Percentiles rank a stretch among this genome's conserved stretches.
These are phyloP conservation scores for Archips xylosteana DNA, from an alignment of 2,888 invertebrate genomes.

Conservation along the genomic window DNA sequence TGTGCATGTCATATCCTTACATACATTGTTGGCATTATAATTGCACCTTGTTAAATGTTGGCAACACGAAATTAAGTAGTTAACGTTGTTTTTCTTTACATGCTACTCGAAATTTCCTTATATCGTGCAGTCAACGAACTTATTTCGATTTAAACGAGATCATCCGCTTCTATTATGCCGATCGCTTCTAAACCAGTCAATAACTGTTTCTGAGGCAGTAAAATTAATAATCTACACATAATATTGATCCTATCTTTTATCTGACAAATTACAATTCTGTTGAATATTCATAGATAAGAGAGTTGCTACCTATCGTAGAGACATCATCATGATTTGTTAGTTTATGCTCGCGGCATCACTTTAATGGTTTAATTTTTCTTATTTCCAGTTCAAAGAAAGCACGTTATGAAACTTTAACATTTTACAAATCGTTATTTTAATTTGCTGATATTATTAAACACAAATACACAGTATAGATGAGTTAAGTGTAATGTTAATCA, in stretches of 20 bases:
- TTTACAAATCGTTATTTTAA: background rate
- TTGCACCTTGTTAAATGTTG: background rate
- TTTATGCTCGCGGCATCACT: constrained; percentile 7
- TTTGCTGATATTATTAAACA: background rate
- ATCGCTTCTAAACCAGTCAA: constrained; percentile 39
- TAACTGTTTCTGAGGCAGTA: constrained; percentile 44
- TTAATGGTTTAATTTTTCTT: constrained; percentile 13
- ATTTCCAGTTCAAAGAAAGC: background rate
- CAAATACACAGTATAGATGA: background rate
- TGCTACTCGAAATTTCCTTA: constrained; percentile 27
- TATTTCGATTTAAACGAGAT: constrained; percentile 38
- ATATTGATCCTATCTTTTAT: constrained; percentile 37
- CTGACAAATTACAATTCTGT: constrained; percentile 37
- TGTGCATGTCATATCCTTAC: background rate
- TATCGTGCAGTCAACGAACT: constrained; percentile 36
- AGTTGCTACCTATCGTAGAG: constrained; percentile 14
- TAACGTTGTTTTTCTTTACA: constrained; percentile 7
- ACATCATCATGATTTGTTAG: constrained; percentile 28
- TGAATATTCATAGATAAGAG: constrained; percentile 33
- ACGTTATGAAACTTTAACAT: background rate
- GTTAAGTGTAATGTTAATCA: background rate
- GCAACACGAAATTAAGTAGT: constrained; percentile 1
- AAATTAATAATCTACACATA: constrained; percentile 41
- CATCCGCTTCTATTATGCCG: constrained; percentile 27
- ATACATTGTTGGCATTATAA: background rate